Evolutionary conservation across 2,797 vertebrate species (phyloP), one percentile per base, ranked within the genome.

Genomic region (Pampus argenteus): DNA sequence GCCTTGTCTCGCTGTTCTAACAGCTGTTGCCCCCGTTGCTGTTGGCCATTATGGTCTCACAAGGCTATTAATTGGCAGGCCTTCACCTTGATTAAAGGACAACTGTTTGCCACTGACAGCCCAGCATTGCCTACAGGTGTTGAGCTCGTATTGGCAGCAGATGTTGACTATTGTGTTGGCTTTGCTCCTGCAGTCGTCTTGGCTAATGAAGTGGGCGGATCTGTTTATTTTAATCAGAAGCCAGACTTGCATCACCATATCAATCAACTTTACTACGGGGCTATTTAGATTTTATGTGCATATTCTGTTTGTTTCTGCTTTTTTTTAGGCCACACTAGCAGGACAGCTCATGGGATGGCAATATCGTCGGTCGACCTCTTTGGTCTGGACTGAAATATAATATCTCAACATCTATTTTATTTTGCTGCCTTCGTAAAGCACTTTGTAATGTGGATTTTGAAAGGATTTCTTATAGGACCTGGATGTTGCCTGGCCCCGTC

Each of bases 11-110:
- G 28, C 45, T 63, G 48, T 60, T 26, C 26, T 26, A 66, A 58
- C 76, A 86, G 76, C 76, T 86, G 81, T 57, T 63, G 44, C 69
- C 40, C 26, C 34, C 58, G 36, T 67, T 31, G 64, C 81, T 73
- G 70, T 52, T 31, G 69, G 77, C 77, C 60, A 25, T 66, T 78
- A 52, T 2, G 4, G 29, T 61, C 42, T 73, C 74, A 62, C 49
- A 20, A 47, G 62, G 50, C 81, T 26, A 57, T 71, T 81, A 67
- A 74, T 70, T 75, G 68, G 61, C 61, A 55, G 67, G 51, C 48
- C 68, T 79, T 81, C 55, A 76, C 65, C 64, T 79, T 73, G 54
- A 81, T 79, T 68, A 77, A 65, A 84, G 64, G 68, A 59, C 66
- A 58, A 72, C 31, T 50, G 51, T 59, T 76, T 55, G 9, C 56